Percentiles rank a stretch among this genome's conserved stretches.
Conservation (phyloP, 2,888 invertebrate species). For the Amphipoea lucens region DNA sequence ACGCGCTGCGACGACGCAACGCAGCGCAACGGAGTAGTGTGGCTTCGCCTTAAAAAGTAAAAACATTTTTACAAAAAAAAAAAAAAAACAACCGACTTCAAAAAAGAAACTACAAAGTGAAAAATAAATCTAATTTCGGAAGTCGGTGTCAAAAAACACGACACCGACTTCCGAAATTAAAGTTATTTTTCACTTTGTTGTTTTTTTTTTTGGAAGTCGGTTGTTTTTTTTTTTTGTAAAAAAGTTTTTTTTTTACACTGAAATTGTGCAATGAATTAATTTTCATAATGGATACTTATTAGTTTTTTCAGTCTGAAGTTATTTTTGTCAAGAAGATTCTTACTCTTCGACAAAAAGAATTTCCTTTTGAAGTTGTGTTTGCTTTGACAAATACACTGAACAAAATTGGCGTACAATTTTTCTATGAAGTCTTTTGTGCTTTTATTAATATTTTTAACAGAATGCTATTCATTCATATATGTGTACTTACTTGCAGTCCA, state of each 20-base stretch:
- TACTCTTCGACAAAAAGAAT: constrained; percentile 7
- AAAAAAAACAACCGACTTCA: too few relatives aligned
- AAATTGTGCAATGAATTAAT: neutral
- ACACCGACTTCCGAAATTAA: too few relatives aligned
- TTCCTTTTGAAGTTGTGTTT: neutral
- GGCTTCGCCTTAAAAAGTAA: too few relatives aligned
- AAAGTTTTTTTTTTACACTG: neutral
- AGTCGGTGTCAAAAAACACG: too few relatives aligned
- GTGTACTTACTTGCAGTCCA: constrained; percentile 5
- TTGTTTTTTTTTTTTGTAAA: too few relatives aligned
- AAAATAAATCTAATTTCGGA: too few relatives aligned
- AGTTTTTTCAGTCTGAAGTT: neutral
- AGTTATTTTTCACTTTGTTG: too few relatives aligned
- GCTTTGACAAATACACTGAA: constrained; percentile 17
- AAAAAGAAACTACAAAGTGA: too few relatives aligned
- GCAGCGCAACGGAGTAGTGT: too few relatives aligned
- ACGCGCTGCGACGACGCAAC: too few relatives aligned
- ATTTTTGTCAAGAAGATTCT: constrained; percentile 2
- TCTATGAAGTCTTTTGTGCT: constrained; percentile 10
- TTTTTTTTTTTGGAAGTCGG: too few relatives aligned
- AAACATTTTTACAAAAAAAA: too few relatives aligned
- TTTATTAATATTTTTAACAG: constrained; percentile 26
- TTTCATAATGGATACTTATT: neutral
- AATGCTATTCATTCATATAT: constrained; percentile 11
- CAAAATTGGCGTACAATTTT: constrained; percentile 8